Evolutionary conservation across 2,888 invertebrate genomes (phyloP), one percentile per base, ranked within the genome.

Genomic region (Steromphala cineraria): DNA sequence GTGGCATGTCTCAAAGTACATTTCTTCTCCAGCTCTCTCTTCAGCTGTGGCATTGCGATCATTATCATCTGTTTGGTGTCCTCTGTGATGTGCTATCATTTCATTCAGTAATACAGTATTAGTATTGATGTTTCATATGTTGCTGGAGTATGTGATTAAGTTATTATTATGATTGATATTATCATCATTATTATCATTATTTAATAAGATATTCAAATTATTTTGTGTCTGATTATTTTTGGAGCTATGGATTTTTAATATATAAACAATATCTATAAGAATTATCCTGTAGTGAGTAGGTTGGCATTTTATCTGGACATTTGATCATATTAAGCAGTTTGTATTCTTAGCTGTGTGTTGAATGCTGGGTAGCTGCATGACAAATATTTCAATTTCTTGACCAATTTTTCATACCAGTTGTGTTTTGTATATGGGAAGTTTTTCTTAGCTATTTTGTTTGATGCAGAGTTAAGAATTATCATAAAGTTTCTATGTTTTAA

Each of bases 351-450:
- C 62, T 75, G 31, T 75, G 62, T 75, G 75, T 75, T 75, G 53
- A 56, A 71, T 78, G 79, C 71, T 77, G 79, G 62, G 75, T 81
- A 56, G 77, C 76, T 81, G 77, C 78, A 67, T 81, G 71, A 78
- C 62, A 52, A 78, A 74, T 80, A 78, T 62, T 67, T 74, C 67
- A 82, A 67, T 79, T 77, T 83, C 79, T 81, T 82, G 87, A 86
- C 87, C 87, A 87, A 86, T 86, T 85, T 46, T 84, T 88, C 87
- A 86, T 89, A 86, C 83, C 86, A 82, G 80, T 88, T 88, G 86
- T 88, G 87, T 89, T 88, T 87, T 89, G 87, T 89, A 88, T 87
- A 87, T 87, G 88, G 88, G 88, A 84, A 87, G 86, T 89, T 89
- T 62, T 85, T 87, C 82, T 88, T 88, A 87, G 86, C 87, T 86